Base-by-base conservation (phyloP, 2,113 vertebrate species). In the Rhinopomastus cyanomelas region DNA sequence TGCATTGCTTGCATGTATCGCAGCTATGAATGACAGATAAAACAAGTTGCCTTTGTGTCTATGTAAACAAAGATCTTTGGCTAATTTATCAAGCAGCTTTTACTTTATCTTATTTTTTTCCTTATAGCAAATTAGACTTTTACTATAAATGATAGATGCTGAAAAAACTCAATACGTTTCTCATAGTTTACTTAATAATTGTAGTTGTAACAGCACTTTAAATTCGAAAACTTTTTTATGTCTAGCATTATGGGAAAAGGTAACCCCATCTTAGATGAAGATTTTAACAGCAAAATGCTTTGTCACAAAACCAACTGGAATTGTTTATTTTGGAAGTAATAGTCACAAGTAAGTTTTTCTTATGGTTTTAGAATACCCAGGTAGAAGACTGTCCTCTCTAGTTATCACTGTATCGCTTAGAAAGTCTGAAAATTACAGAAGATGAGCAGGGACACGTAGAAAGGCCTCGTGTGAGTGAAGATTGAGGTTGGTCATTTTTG, bases 41-140 rank as follows among this genome's bases (percentile, higher is more conserved):
- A 92, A 85, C 53, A 53, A 81, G 6, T 65, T 93, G 81, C 36
- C 19, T 84, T 91, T 91, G 44, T 34, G 73, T 3, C 0, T 62
- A 65, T 46, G 36, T 56, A 71, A 91, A 85, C 65, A 91, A 39
- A 72, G 39, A 5, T 56, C 44, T 88, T 93, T 79, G 46, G 12
- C 46, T 87, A 84, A 30, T 80, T 88, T 74, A 74, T 64, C 29
- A 89, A 87, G 53, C 39, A 85, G 25, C 42, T 56, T 93, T 91
- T 85, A 36, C 23, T 92, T 67, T 48, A 29, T 8, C 71, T 94
- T 49, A 37, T 37, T 53, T 81, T 81, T 84, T 82, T 29, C 7
- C 32, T 68, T n/a, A n/a, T 62, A 77, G 66, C 22, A 78, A 73
- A 66, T 85, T 67, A 74, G 34, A 16, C 34, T 85, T 93, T 66